Conservation (phyloP, 1,140 invertebrate species). For the Paracyclopina nana region DNA sequence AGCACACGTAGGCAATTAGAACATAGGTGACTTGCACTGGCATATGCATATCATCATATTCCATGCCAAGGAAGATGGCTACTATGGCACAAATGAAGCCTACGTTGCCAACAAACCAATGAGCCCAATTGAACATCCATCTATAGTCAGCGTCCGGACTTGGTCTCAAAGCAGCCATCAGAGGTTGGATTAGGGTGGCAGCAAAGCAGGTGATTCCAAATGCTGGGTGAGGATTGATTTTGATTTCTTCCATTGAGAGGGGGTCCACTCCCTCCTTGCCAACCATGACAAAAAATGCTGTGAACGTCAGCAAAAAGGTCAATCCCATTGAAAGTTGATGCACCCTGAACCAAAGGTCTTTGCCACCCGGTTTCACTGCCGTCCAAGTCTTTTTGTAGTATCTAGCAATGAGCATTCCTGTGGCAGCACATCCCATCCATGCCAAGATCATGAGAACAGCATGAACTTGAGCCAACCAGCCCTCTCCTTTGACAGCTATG, state of each 20-base stretch:
- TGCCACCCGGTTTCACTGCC: constrained; percentile 52
- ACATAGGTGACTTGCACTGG: constrained; percentile 69
- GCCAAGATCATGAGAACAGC: constrained; percentile 71
- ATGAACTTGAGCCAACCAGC: constrained; percentile 35
- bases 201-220: constrained; percentile 23
- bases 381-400: constrained; percentile 83
- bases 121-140: constrained; percentile 78
- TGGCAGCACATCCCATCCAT: constrained; percentile 68
- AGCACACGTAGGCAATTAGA: constrained; percentile 60
- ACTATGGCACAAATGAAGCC: constrained; percentile 75
- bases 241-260: neutral
- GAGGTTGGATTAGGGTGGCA: constrained; percentile 62
- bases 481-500: neutral
- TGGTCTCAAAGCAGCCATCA: constrained; percentile 61
- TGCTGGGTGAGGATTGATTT: constrained; percentile 9
- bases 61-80: constrained; percentile 75
- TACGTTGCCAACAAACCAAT: constrained; percentile 78
- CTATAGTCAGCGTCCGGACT: constrained; percentile 56
- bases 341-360: constrained; percentile 66
- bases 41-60: constrained; percentile 57
- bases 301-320: neutral
- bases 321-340: constrained; percentile 5
- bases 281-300: constrained; percentile 2
- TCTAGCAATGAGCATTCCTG: constrained; percentile 68
- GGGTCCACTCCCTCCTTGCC: neutral